Base-by-base conservation (phyloP, 92 coral and sea anemone genomes). In the Epizoanthus illoricatus region DNA sequence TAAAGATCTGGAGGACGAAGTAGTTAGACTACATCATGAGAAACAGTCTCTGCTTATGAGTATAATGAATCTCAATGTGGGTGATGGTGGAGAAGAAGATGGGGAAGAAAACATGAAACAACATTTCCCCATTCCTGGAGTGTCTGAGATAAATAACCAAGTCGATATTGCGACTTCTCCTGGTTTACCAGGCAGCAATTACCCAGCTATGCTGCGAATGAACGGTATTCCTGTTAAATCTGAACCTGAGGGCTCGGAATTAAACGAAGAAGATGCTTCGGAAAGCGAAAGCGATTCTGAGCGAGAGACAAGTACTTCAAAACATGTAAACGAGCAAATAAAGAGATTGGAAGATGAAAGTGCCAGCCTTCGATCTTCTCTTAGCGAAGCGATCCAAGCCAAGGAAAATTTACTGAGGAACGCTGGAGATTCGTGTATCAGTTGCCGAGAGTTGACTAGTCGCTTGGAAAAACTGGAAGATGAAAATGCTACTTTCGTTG, bases 1-100 rank as follows among this genome's bases (percentile, higher is more conserved):
- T 47, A 89, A 85, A 15, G 99, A 87, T 60, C 73, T 96, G 72
- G 99, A 91, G 76, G 92, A 85, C 19, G 99, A 96, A 79, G 97
- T 96, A 5, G 90, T 75, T 76, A 80, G 90, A 42, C 90, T 96
- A n/a, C 94, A 96, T 64, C 86, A 89, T 47, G 98, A 96, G 61
- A 96, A 93, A 80, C 97, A 93, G 75, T 59, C 98, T 4, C 68
- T 96, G 72, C 86, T 96, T 21, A 67, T 86, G 83, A 93, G 91
- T 60, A 93, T 93, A 43, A 73, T 93, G 65, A 90, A 93, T 56
- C 87, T 90, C 6, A 86, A 90, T 68, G 85, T 75, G 23, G 94
- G 85, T 28, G 91, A 92, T 42, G 88, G 80, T 4, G 89, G 76
- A 7, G 90, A 69, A 6, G 89, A 79, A 63, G 80, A 88, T 23